Base-by-base conservation (phyloP, 2,888 invertebrate species). In the Drosophila gaucha region DNA sequence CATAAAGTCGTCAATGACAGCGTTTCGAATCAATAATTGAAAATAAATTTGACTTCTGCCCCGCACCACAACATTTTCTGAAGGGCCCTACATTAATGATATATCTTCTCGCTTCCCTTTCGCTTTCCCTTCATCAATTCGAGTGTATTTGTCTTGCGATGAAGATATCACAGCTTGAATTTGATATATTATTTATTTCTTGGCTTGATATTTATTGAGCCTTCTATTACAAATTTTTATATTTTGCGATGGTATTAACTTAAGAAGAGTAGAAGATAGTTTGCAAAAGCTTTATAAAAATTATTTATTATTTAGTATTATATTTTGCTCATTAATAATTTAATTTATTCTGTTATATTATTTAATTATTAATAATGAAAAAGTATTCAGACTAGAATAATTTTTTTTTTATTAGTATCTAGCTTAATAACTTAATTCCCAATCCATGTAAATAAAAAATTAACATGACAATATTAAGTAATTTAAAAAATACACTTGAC, bases 1-100 rank as follows among this genome's bases (percentile, higher is more conserved):
- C 87, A 86, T 73, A 78, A 76, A 84, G 75, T 78, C 75, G 62
- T 71, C 86, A 74, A 74, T 83, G 85, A 67, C 58, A 78, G 86
- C 82, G 67, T 86, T 68, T 77, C 80, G 49, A 84, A 86, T 84
- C 70, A 72, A 75, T 76, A 86, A 86, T 78, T 84, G 72, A 39
- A 38, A 20, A 46, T 31, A 8, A 65, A 67, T 70, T 66, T 72
- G 51, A 20, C 52, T 44, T 67, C 50, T 14, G n/a, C 39, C 39
- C 57, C 57, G 36, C 50, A 20, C 46, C 26, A 20, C 56, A 18
- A 20, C 49, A 12, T 28, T 30, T 43, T 22, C 24, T 55, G n/a
- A 46, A 65, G 26, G 49, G 60, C 71, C 43, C 24, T 36, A 41
- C 55, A 51, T 60, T 74, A 64, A 74, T 64, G 46, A 74, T 64